Conservation (phyloP, 1,140 invertebrate species). For the Orchestia grillus region DNA sequence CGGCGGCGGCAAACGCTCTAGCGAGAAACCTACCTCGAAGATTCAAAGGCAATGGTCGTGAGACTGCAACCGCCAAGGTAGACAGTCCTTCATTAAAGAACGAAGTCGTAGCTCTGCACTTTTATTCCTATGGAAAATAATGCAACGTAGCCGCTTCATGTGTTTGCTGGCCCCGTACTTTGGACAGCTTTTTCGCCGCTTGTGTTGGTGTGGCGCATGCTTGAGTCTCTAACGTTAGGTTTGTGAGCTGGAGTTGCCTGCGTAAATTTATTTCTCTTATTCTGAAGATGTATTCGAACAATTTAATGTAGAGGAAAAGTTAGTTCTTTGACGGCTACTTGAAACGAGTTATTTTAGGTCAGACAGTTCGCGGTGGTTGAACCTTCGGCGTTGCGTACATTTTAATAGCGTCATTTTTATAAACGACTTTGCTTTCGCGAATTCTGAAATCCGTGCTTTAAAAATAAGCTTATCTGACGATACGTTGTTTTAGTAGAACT, state of each 20-base stretch:
- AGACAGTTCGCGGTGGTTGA: background rate
- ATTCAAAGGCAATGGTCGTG: no score
- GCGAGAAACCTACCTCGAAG: no score
- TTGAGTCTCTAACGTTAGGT: background rate
- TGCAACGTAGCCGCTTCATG: background rate
- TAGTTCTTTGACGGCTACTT: background rate
- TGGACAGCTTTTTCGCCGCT: background rate
- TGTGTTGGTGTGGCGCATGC: background rate
- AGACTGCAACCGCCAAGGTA: background rate
- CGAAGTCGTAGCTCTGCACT: background rate
- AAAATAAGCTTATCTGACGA: background rate
- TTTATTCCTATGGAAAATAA: background rate
- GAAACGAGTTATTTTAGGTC: background rate
- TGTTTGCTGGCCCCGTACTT: background rate
- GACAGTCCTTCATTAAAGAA: background rate
- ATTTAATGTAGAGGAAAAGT: background rate
- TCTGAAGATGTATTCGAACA: background rate
- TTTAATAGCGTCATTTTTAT: no score
- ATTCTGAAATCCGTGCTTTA: background rate
- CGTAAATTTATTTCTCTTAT: background rate
- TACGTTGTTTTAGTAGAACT: background rate
- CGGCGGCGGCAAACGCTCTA: no score
- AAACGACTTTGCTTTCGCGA: no score
- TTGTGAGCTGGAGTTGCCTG: background rate
- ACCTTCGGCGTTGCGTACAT: no score